Evolutionary conservation across 2,888 invertebrate genomes (phyloP), one percentile per base, ranked within the genome.

Genomic region (Thumatha senex): DNA sequence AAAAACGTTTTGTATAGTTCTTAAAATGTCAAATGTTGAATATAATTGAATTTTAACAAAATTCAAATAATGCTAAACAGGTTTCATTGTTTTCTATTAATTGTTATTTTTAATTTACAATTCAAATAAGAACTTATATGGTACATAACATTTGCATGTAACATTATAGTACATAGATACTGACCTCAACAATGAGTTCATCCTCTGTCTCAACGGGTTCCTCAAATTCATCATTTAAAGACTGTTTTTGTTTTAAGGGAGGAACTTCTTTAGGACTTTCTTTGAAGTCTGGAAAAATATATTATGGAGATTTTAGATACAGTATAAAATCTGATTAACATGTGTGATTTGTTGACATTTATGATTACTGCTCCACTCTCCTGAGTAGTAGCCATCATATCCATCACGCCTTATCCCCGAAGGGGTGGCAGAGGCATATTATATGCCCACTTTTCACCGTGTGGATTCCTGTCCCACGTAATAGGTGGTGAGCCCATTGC

Each of bases 151-250:
- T 24, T 24, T 24, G 18, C 18, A 24, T 24, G 18, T 24, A 2
- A 24, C 2, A 24, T 24, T 24, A 24, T 24, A 24, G 18, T 24
- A 24, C 5, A 24, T 4, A 24, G 2, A 5, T 24, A 24, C 18
- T 59, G 69, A 94, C 94, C 89, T 94, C 95, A 24, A 94, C 92
- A 58, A 93, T 85, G 13, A 92, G 92, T 49, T 94, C 94, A 64
- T 93, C 93, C 54, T 94, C 93, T 41, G 89, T 92, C 53, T 89
- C 90, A 1, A 71, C 70, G 11, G 71, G 68, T 10, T 72, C 68
- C 57, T 85, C 86, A 69, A 80, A 82, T 43, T 79, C 74, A 2
- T 84, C 84, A 48, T 80, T 71, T 62, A 70, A 59, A 40, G 64
- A 31, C 10, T 46, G 51, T 51, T 71, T 77, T 10, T 59, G 61